phyloP scores from a whole-genome alignment of 2,113 vertebrate species.

The Pedetes capensis region DNA sequence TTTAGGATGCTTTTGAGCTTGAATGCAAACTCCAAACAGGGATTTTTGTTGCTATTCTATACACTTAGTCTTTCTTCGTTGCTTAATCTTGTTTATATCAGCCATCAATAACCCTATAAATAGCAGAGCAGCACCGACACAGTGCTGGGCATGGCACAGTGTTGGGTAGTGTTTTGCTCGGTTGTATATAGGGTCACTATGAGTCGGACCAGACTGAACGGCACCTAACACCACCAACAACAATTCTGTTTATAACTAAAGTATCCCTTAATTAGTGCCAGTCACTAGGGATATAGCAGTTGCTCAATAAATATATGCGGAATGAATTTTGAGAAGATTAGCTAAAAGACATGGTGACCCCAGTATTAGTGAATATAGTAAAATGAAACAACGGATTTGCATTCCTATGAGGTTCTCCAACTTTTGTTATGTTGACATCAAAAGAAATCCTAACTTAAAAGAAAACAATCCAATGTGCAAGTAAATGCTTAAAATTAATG shows the following conservation, averaged over 20 bases:
- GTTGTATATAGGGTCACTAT: no score
- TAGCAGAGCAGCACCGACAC: no score
- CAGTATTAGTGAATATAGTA: not conserved
- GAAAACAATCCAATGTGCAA: not conserved
- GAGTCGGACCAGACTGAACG: no score
- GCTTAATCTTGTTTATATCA: not conserved
- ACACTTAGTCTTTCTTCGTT: not conserved
- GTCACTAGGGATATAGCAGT: not conserved
- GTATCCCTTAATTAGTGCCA: not conserved
- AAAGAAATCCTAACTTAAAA: conserved; percentile 16
- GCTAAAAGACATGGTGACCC: not conserved
- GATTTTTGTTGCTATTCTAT: not conserved
- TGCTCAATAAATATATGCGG: not conserved
- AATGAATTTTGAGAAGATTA: not conserved
- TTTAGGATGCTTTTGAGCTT: not conserved
- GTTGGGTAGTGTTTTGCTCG: no score
- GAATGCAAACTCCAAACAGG: not conserved
- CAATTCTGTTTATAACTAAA: not conserved
- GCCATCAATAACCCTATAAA: no score
- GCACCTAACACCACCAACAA: no score
- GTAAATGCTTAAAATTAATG: not conserved
- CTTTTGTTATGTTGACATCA: not conserved
- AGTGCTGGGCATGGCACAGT: no score
- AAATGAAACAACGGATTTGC: not conserved
- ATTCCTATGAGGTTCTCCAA: not conserved